phyloP scores from a whole-genome alignment of 2,113 vertebrate species.

The cat (Felis catus) region DNA sequence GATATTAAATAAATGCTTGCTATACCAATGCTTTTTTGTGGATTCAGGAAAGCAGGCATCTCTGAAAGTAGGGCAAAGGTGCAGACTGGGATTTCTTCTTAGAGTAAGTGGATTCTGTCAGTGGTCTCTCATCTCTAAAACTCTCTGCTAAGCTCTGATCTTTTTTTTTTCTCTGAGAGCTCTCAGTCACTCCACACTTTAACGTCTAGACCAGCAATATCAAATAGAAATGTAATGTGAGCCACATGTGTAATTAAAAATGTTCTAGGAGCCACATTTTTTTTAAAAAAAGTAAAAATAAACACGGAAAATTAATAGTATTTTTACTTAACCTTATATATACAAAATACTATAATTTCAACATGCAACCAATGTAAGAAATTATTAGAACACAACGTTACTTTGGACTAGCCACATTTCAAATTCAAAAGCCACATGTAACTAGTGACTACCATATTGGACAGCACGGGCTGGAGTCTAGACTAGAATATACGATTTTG shows the following conservation, averaged over 20 bases:
- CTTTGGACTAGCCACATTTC: background rate
- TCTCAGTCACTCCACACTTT: background rate
- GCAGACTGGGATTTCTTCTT: background rate
- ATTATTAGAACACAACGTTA: background rate
- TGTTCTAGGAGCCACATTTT: background rate
- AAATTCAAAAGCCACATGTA: background rate
- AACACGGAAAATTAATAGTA: background rate
- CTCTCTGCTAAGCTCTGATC: conserved; percentile 60
- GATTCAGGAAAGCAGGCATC: background rate
- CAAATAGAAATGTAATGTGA: background rate
- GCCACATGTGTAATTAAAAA: background rate
- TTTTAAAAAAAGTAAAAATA: background rate
- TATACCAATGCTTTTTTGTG: background rate
- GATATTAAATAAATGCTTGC: background rate
- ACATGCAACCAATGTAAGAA: background rate
- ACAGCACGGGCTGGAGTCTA: background rate
- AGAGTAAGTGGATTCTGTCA: background rate
- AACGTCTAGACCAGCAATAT: background rate
- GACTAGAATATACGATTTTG: conserved; percentile 62
- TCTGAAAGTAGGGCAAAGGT: background rate
- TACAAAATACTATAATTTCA: conserved; percentile 31
- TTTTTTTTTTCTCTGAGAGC: conserved; percentile 36
- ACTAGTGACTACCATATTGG: background rate
- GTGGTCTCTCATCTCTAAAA: conserved; percentile 27
- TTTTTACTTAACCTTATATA: background rate